phyloP scores from a whole-genome alignment of 2,113 vertebrate genomes.

The Entelurus aequoreus region DNA sequence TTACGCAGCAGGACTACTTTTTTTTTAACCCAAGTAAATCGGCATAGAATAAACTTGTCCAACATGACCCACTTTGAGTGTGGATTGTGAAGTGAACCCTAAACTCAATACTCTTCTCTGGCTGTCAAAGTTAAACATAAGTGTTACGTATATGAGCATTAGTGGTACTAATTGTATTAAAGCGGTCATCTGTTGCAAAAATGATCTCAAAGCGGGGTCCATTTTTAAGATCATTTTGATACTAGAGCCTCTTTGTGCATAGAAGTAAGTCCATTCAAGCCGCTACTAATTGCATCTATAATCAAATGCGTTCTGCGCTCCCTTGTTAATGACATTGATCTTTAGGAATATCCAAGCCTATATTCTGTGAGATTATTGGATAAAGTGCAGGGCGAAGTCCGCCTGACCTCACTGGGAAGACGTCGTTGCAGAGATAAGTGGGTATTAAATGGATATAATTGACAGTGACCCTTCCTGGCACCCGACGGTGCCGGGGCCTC shows the following conservation, averaged over 20 bases:
- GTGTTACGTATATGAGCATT: constrained; percentile 67
- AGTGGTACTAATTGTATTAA: constrained; percentile 63
- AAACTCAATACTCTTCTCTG: constrained; percentile 44
- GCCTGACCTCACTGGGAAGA: constrained; percentile 69
- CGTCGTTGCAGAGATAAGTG: constrained; percentile 74
- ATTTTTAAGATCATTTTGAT: constrained; percentile 69
- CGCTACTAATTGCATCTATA: constrained; percentile 75
- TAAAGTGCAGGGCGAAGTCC: constrained; percentile 74
- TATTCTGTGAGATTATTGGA: constrained; percentile 79
- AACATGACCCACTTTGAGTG: constrained; percentile 5
- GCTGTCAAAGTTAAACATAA: constrained; percentile 55
- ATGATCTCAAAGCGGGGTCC: constrained; percentile 63
- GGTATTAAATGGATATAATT: constrained; percentile 84
- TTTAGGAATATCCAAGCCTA: constrained; percentile 74
- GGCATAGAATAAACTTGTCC: constrained; percentile 16
- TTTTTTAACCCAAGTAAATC: constrained; percentile 39
- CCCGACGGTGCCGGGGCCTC: constrained; percentile 55
- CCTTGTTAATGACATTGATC: constrained; percentile 79
- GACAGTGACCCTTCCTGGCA: constrained; percentile 78
- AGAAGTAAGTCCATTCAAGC: constrained; percentile 55
- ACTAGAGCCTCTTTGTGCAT: constrained; percentile 64
- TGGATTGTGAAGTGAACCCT: constrained; percentile 33
- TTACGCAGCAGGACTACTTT: constrained; percentile 27
- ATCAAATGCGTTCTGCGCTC: constrained; percentile 73
- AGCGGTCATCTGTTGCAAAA: constrained; percentile 67